These are phyloP conservation scores for Lordiphosa clarofinis DNA, from an alignment of 1,140 invertebrate species.

Conservation along the genomic window DNA sequence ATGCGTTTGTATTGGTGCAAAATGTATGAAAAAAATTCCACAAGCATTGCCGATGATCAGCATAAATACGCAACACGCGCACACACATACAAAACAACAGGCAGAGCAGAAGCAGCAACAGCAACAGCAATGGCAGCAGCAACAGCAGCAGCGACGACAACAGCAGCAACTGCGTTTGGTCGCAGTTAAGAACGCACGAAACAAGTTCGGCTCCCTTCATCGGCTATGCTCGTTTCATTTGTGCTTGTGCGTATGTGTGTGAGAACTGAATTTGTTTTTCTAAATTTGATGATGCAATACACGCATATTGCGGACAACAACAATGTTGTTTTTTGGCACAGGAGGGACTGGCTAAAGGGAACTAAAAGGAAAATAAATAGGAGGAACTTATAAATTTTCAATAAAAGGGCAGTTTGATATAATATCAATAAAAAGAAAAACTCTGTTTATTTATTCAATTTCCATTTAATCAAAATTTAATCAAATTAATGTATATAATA, in stretches of 20 bases:
- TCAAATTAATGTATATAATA: no score
- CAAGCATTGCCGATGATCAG: constrained; percentile 53
- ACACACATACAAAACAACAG: constrained; percentile 26
- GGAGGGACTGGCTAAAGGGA: neutral
- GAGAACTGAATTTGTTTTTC: constrained; percentile 62
- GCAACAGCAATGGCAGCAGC: constrained; percentile 7
- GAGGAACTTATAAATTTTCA: no score
- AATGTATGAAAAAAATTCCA: constrained; percentile 66
- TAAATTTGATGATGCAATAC: constrained; percentile 77
- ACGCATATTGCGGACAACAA: constrained; percentile 55
- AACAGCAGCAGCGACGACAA: constrained; percentile 27
- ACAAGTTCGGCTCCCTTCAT: constrained; percentile 20
- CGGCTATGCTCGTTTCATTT: constrained; percentile 37
- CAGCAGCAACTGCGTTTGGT: constrained; percentile 36
- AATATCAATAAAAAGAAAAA: no score
- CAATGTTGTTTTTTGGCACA: constrained; percentile 5
- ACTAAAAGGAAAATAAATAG: neutral
- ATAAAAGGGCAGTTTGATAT: no score
- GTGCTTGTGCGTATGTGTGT: constrained; percentile 18
- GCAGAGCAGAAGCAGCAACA: constrained; percentile 12
- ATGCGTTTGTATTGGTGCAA: constrained; percentile 41
- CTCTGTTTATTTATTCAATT: no score
- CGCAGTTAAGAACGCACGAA: constrained; percentile 33
- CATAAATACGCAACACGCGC: constrained; percentile 67
- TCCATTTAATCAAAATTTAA: no score